These are phyloP conservation scores for Metalampra italica DNA, from an alignment of 2,888 invertebrate species.

Conservation along the genomic window DNA sequence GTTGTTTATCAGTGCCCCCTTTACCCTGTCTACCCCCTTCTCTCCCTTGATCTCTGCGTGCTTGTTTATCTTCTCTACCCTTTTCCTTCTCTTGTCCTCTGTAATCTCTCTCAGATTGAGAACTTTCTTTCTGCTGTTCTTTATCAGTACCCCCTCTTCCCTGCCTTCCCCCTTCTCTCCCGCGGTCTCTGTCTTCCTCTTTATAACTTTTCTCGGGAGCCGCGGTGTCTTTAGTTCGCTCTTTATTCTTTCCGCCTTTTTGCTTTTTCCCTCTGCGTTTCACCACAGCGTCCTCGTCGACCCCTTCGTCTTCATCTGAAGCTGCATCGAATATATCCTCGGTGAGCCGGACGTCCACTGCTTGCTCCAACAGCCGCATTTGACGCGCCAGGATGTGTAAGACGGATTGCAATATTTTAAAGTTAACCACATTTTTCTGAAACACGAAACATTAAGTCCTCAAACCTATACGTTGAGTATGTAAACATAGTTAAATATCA, in stretches of 20 bases:
- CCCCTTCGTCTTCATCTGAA: no score
- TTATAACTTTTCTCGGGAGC: neutral
- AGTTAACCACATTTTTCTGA: slow-evolving; percentile 31
- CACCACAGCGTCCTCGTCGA: no score
- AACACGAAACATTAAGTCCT: no score
- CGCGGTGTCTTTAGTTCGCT: neutral
- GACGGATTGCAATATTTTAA: slow-evolving; percentile 50
- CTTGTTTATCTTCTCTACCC: neutral
- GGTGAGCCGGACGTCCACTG: slow-evolving; percentile 36
- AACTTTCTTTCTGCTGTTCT: neutral
- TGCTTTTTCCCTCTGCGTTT: neutral
- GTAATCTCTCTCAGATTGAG: neutral
- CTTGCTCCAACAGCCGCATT: slow-evolving; percentile 50
- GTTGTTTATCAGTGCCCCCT: neutral
- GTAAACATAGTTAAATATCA: no score
- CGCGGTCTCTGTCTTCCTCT: neutral
- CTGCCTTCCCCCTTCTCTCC: neutral
- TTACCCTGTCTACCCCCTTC: neutral
- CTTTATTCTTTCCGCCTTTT: neutral
- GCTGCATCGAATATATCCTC: no score
- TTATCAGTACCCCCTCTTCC: neutral
- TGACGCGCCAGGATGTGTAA: slow-evolving; percentile 42
- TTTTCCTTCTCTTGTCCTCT: neutral
- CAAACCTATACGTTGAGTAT: no score
- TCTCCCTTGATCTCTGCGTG: neutral